Conservation (phyloP, 2,888 invertebrate genomes). For the Cheilosia soror region DNA sequence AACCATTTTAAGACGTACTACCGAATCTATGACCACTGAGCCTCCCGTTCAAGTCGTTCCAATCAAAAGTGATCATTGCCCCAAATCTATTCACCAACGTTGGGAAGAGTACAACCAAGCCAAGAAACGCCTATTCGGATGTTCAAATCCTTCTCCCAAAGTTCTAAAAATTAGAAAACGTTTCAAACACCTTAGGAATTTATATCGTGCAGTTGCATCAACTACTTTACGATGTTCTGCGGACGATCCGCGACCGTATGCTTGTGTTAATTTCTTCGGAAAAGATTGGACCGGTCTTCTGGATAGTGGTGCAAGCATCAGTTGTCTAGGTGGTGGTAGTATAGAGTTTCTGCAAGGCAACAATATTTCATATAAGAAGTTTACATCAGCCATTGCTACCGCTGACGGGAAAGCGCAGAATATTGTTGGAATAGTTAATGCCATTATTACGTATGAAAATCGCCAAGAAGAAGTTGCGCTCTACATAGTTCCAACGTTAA, state of each 20-base stretch:
- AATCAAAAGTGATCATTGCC: neutral
- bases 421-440: neutral
- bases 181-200: neutral
- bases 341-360: neutral
- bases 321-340: neutral
- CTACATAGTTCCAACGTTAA: neutral
- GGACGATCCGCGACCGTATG: constrained; percentile 7
- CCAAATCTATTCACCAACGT: neutral
- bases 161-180: neutral
- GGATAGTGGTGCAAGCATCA: constrained; percentile 1
- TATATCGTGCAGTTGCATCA: constrained; percentile 10
- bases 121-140: neutral
- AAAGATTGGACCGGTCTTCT: neutral
- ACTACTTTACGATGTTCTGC: neutral
- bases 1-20: neutral
- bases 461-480: neutral
- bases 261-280: neutral
- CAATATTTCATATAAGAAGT: neutral
- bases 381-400: neutral
- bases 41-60: neutral
- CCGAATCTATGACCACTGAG: neutral
- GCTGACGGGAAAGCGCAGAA: neutral
- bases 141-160: neutral
- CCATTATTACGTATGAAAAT: neutral
- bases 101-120: neutral